Conservation (phyloP, 1,140 invertebrate species). For the Listronotus oregonensis region DNA sequence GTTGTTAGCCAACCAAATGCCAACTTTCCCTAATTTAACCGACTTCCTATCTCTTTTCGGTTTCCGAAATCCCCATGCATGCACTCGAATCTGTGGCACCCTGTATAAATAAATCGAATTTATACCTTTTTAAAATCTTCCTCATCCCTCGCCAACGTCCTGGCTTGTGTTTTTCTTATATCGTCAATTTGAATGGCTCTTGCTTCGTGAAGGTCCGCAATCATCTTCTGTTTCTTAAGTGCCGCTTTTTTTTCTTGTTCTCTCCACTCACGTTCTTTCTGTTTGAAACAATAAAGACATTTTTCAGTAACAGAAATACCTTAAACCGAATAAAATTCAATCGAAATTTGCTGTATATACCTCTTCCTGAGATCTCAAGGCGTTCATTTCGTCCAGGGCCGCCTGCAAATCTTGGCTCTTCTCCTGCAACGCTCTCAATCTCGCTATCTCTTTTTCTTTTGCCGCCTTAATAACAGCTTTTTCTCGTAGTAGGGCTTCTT, state of each 20-base stretch:
- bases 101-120: too few species aligned
- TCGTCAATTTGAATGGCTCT: conserved; percentile 59
- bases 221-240: conserved; percentile 33
- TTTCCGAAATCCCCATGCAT: too few species aligned
- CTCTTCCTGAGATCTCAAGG: conserved; percentile 55
- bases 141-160: too few species aligned
- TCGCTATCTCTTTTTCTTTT: conserved; percentile 59
- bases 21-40: too few species aligned
- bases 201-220: conserved; percentile 51
- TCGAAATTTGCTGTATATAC: conserved; percentile 40
- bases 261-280: conserved; percentile 56
- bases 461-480: conserved; percentile 57
- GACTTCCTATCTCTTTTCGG: too few species aligned
- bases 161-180: conserved; percentile 49
- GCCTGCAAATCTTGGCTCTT: conserved; percentile 53
- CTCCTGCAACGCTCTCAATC: conserved; percentile 58
- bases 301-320: too few species aligned
- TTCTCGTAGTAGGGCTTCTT: conserved; percentile 61
- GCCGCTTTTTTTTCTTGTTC: conserved; percentile 52
- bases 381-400: conserved; percentile 55
- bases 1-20: too few species aligned
- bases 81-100: too few species aligned
- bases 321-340: too few species aligned
- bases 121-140: too few species aligned
- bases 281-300: neutral